These are phyloP conservation scores for Catalaphyllia jardinei DNA, from an alignment of 64 coral and sea anemone species.

Conservation along the genomic window DNA sequence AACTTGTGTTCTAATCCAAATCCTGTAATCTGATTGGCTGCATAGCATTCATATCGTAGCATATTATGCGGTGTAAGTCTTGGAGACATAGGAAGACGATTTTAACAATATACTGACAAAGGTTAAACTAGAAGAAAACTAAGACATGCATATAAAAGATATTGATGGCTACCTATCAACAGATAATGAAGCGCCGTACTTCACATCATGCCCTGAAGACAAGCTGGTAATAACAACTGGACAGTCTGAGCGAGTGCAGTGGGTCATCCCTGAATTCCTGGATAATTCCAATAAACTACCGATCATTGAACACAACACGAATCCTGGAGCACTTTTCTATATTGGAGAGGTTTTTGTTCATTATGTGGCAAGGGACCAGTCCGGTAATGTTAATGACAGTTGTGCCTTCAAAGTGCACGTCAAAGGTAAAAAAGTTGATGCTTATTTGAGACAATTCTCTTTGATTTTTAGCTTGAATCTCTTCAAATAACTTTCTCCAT, in stretches of 20 bases:
- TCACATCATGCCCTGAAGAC: conserved; percentile 71
- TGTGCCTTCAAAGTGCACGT: conserved; percentile 82
- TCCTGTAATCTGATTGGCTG: background rate
- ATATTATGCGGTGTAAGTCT: too few species aligned
- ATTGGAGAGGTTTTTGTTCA: conserved; percentile 67
- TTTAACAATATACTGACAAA: too few species aligned
- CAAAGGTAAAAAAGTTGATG: conserved; percentile 60
- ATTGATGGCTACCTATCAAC: background rate
- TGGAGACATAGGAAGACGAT: too few species aligned
- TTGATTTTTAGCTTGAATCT: too few species aligned
- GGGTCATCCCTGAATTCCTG: conserved; percentile 57
- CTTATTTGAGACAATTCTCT: too few species aligned
- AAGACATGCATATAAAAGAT: too few species aligned
- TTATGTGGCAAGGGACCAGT: conserved; percentile 66
- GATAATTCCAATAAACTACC: conserved; percentile 76
- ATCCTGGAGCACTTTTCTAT: conserved; percentile 29
- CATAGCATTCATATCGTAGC: background rate
- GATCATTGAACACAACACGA: conserved; percentile 8
- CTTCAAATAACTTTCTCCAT: too few species aligned
- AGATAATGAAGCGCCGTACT: conserved; percentile 81
- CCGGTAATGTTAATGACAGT: conserved; percentile 66
- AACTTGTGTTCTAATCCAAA: background rate
- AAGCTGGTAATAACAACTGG: conserved; percentile 29
- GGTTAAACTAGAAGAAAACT: too few species aligned
- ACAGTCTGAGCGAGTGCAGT: conserved; percentile 17